A percentile compares a stretch with the other conserved stretches of the same genome.
phyloP scores from a whole-genome alignment of 2,797 vertebrate species.

The Pitangus sulphuratus region DNA sequence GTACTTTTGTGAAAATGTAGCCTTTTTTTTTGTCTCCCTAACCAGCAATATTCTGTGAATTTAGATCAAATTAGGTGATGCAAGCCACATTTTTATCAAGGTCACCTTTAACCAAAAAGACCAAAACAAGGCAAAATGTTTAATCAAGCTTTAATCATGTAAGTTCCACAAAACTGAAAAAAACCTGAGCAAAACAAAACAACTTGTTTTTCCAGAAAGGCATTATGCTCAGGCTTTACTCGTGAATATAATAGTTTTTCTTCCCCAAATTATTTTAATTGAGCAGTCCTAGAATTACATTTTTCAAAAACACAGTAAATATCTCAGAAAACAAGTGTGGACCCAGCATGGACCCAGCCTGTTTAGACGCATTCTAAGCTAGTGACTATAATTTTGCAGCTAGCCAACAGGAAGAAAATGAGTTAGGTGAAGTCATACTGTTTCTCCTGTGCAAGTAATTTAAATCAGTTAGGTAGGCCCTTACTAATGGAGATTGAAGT shows the following conservation, averaged over 20 bases:
- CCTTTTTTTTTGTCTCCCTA: not conserved
- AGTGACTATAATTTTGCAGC: not conserved
- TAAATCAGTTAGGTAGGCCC: not conserved
- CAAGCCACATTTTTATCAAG: not conserved
- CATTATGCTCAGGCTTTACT: not conserved
- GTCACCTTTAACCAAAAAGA: accelerated
- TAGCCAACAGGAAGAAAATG: not conserved
- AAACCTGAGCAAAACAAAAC: not conserved
- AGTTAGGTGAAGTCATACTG: not conserved
- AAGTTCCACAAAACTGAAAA: not conserved
- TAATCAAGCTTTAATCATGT: not conserved
- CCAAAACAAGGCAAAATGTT: not conserved
- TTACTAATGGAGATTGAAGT: not conserved
- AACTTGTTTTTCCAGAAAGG: not conserved
- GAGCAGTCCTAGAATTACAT: not conserved
- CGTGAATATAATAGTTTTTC: not conserved
- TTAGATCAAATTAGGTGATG: not conserved
- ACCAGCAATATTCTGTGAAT: not conserved
- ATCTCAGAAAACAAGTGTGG: not conserved
- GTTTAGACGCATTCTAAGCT: not conserved
- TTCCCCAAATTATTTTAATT: not conserved
- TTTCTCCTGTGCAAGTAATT: not conserved
- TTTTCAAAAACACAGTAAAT: not conserved
- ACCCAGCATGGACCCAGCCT: not conserved
- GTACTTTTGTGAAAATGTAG: not conserved